These are phyloP conservation scores for Tetheella fluctuosa DNA, from an alignment of 2,888 invertebrate species.

Conservation along the genomic window DNA sequence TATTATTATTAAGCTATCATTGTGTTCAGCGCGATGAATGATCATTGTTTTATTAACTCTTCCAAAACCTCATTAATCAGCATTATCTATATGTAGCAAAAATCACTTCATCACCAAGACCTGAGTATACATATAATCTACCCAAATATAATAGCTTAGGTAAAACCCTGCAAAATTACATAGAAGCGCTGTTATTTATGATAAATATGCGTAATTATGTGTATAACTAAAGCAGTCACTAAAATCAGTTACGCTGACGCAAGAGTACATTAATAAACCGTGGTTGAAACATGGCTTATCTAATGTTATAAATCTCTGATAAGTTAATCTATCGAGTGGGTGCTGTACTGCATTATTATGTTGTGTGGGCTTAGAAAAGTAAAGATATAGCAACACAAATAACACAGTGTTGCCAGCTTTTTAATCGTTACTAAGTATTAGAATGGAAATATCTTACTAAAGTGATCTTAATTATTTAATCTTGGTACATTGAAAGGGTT, in stretches of 20 bases:
- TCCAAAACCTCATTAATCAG: no score
- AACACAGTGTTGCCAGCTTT: neutral
- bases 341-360: constrained; percentile 21
- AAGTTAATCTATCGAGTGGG: constrained; percentile 43
- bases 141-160: constrained; percentile 1
- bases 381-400: neutral
- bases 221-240: constrained; percentile 40
- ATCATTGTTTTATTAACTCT: no score
- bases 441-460: no score
- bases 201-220: constrained; percentile 35
- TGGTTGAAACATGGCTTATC: constrained; percentile 36
- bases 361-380: constrained; percentile 15
- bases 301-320: constrained; percentile 47
- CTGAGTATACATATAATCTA: no score
- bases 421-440: neutral
- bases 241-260: constrained; percentile 51
- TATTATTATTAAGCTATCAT: no score
- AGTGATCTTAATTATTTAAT: no score
- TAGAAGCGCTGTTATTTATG: constrained; percentile 8
- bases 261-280: constrained; percentile 33
- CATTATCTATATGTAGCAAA: no score
- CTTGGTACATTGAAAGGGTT: no score
- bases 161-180: neutral
- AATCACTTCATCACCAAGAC: no score
- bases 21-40: no score